phyloP scores from a whole-genome alignment of 2,797 vertebrate species.

The Adrianichthys oophorus region DNA sequence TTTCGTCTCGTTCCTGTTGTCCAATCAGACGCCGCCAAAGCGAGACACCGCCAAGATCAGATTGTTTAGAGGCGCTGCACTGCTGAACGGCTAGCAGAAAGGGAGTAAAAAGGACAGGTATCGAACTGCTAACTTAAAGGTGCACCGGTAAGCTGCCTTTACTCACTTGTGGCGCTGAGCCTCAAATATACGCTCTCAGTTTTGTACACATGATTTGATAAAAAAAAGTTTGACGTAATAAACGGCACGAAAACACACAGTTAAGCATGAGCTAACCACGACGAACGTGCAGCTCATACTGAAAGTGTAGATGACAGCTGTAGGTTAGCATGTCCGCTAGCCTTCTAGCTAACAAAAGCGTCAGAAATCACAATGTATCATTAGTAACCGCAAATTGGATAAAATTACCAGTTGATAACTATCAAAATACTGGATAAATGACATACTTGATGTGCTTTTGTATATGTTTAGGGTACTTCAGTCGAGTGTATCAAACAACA shows the following conservation, averaged over 20 bases:
- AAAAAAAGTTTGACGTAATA: not conserved
- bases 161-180: constrained; percentile 8
- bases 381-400: not conserved
- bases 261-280: not conserved
- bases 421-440: not conserved
- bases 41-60: constrained; percentile 85
- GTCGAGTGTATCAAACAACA: not conserved
- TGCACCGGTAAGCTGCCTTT: constrained; percentile 64
- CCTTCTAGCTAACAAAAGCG: constrained; percentile 67
- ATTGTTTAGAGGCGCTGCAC: constrained; percentile 72
- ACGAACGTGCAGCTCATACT: constrained; percentile 22
- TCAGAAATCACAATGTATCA: constrained; percentile 21
- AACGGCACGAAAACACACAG: not conserved
- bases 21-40: constrained; percentile 69
- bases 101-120: constrained; percentile 50
- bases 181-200: not conserved
- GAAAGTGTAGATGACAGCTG: constrained; percentile 63
- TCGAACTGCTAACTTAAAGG: constrained; percentile 56
- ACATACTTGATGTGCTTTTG: not conserved
- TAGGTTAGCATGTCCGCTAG: constrained; percentile 51
- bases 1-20: constrained; percentile 53
- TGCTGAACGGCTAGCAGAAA: constrained; percentile 57
- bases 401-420: not conserved
- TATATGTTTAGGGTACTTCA: not conserved
- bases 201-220: not conserved